phyloP scores from a whole-genome alignment of 2,113 vertebrate species.

The Oryzias curvinotus region DNA sequence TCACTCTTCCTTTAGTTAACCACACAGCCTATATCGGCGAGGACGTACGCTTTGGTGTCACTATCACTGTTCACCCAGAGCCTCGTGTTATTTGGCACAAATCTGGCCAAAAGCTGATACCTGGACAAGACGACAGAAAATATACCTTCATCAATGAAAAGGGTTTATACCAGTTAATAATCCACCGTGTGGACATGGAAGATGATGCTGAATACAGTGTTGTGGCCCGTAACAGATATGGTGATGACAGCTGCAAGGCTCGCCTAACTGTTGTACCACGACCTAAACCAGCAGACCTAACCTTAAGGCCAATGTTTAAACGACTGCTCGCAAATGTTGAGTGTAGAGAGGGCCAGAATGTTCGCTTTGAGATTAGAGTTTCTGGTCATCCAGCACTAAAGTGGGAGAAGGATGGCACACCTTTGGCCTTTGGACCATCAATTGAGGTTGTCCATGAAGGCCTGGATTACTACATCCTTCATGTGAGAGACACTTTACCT shows the following conservation, averaged over 20 bases:
- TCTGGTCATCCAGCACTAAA: constrained; percentile 88
- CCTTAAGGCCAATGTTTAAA: constrained; percentile 98
- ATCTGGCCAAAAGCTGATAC: constrained; percentile 94
- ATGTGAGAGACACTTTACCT: constrained; percentile 89
- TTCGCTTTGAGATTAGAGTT: constrained; percentile 95
- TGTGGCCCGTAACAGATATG: constrained; percentile 90
- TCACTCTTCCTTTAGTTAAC: constrained; percentile 93
- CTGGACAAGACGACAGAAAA: constrained; percentile 89
- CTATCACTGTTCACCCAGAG: constrained; percentile 97
- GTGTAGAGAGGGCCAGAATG: constrained; percentile 91
- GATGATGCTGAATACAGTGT: constrained; percentile 95
- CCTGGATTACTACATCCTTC: constrained; percentile 94
- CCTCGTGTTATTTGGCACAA: constrained; percentile 95
- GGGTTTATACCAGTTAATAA: constrained; percentile 92
- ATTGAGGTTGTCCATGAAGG: constrained; percentile 96
- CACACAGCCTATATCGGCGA: constrained; percentile 90
- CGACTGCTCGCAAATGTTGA: constrained; percentile 94
- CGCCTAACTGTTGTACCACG: constrained; percentile 88
- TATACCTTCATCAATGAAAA: constrained; percentile 93
- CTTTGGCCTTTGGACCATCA: constrained; percentile 88
- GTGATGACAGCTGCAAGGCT: constrained; percentile 97
- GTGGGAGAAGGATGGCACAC: constrained; percentile 96
- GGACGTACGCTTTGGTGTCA: constrained; percentile 90
- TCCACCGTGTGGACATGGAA: constrained; percentile 83
- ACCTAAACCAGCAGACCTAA: constrained; percentile 88